phyloP scores from a whole-genome alignment of 2,113 vertebrate genomes.

The Epinephelus fuscoguttatus region DNA sequence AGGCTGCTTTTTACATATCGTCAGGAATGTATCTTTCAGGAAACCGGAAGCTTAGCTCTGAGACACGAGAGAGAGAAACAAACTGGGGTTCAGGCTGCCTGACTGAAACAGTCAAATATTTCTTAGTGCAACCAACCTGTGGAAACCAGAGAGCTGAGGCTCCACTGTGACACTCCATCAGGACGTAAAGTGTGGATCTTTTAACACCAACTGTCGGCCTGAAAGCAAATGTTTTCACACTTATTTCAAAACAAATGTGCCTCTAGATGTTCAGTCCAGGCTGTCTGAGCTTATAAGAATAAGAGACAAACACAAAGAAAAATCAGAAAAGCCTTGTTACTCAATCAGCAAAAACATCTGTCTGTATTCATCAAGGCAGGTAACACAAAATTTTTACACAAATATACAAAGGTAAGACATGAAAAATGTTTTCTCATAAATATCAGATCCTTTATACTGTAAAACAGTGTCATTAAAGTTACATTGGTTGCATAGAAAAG shows the following conservation, averaged over 20 bases:
- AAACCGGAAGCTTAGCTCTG: not conserved
- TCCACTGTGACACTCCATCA: too few relatives aligned
- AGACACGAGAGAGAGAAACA: not conserved
- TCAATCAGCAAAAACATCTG: conserved; percentile 55
- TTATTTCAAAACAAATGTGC: not conserved
- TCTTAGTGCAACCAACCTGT: not conserved
- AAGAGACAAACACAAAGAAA: conserved; percentile 27
- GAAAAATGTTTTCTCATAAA: conserved; percentile 89
- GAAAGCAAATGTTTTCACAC: conserved; percentile 3
- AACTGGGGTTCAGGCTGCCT: not conserved
- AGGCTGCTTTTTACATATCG: too few relatives aligned
- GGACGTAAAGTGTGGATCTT: not conserved
- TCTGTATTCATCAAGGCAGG: conserved; percentile 63
- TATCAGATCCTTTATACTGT: conserved; percentile 89
- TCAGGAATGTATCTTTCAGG: not conserved
- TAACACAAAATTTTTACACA: conserved; percentile 87
- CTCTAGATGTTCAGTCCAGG: not conserved
- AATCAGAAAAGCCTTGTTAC: conserved; percentile 48
- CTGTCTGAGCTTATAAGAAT: not conserved
- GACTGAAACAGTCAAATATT: not conserved
- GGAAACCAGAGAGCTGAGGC: not conserved
- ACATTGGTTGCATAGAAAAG: conserved; percentile 93
- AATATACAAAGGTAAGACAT: conserved; percentile 91
- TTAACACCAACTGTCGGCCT: not conserved
- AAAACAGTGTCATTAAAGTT: conserved; percentile 87